Base-by-base conservation (phyloP, 2,113 vertebrate species). In the Passer montanus region DNA sequence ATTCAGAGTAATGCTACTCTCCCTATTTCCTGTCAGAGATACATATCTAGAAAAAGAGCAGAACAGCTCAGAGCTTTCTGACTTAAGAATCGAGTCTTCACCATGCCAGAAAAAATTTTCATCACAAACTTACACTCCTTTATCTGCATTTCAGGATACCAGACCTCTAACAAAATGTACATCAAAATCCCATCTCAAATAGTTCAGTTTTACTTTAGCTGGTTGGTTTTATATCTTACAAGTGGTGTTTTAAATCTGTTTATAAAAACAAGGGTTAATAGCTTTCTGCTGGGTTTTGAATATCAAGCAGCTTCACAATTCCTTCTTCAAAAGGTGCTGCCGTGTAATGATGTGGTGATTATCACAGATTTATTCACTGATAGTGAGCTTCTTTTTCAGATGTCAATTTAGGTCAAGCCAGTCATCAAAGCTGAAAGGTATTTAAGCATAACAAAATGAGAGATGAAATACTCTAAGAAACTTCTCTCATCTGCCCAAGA, bases 391-490 rank as follows among this genome's bases (percentile, higher is more conserved):
- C 53, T 75, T 84, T 83, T 75, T 67, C 56, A 78, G 52, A 75
- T 52, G 77, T 68, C 93, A 68, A 4, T 81, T 81, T 81, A 94
- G 72, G 87, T 81, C 80, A 77, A 77, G 64, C 21, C 60, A 81
- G 27, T 66, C 58, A 91, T 59, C 78, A 94, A 87, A 95, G 82
- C 58, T 79, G 50, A 74, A 93, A 81, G 28, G 52, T 68, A 94
- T 83, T 94, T 94, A 89, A 89, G 31, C 49, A 62, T 75, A 91
- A 68, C 37, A 94, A 95, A 93, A 88, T 6, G 7, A 91, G 53
- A 90, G 62, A 85, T 73, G 5, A 90, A 90, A 84, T 62, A 83
- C 55, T 73, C 27, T 63, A 82, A 82, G 49, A 82, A 89, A 82
- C 13, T 77, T 53, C 37, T 84, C 27, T 81, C 37, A 41, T 72